Base-by-base conservation (phyloP, 2,888 invertebrate genomes). In the Ochropleura leucogaster region DNA sequence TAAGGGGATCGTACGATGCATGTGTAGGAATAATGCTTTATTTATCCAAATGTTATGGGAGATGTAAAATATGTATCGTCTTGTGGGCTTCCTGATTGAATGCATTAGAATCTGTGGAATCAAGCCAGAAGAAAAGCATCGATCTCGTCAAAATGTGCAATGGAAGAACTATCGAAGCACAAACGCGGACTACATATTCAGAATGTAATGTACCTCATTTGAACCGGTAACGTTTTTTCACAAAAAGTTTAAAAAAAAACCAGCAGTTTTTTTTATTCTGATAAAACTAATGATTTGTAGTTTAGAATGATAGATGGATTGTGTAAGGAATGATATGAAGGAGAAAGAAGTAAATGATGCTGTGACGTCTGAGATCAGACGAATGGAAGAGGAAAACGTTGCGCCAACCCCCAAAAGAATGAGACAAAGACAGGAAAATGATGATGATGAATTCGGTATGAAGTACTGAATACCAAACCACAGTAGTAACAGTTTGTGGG, bases 1-100 rank as follows among this genome's bases (percentile, higher is more conserved):
- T 79, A 74, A 63, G 30, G 49, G 3, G 4, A 55, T 77, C n/a
- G 30, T 57, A 30, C 49, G 53, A 46, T 65, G 40, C 59, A 59
- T 68, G 46, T 68, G 20, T 62, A 30, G 12, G n/a, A 66, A 7
- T 49, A 40, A 64, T 30, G 5, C 55, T 55, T 64, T 42, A 9
- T 57, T 30, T 18, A 44, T 77, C 14, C 44, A 20, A 30, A 40
- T 46, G 4, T 5, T 1, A 4, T 18, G 12, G 8, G 14, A 46
- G 16, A 18, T 5, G 7, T 40, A 30, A 18, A 4, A 20, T 49
- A 40, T 20, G n/a, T 18, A 7, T 20, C 20, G 14, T 67, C 30
- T 71, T 71, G 72, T 59, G 10, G 4, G 6, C 7, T 59, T 10
- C 16, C 6, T 42, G 6, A 42, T 40, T 55, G 4, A 1, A 20